A percentile compares a stretch with the other conserved stretches of the same genome.
phyloP scores from a whole-genome alignment of 2,113 vertebrate species.

The Eclectus roratus region DNA sequence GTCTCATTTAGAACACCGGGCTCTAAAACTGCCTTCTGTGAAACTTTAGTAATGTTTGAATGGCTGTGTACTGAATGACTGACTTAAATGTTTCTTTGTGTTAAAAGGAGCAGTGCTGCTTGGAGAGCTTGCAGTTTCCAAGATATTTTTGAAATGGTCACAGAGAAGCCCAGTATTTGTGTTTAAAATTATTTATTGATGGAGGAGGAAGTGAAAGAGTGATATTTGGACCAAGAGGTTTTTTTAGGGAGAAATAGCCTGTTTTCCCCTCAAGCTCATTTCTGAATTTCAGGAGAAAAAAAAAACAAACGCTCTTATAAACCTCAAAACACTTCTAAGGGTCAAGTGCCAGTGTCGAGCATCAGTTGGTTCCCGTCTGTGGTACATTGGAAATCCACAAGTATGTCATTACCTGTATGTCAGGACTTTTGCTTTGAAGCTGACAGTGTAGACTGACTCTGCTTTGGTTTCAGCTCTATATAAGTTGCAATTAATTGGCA shows the following conservation, averaged over 20 bases:
- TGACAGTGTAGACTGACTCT: neutral
- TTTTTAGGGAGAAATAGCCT: neutral
- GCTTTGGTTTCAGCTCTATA: neutral
- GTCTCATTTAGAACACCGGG: neutral
- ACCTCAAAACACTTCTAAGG: neutral
- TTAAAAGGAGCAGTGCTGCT: neutral
- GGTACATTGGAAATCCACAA: neutral
- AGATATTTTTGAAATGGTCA: neutral
- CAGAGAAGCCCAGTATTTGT: neutral
- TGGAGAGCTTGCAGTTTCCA: neutral
- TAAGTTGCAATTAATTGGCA: neutral
- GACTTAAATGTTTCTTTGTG: neutral
- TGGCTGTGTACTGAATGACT: neutral
- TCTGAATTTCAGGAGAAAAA: neutral
- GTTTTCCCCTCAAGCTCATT: neutral
- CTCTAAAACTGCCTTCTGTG: neutral
- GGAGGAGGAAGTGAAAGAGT: neutral
- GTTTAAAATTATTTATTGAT: conserved; percentile 37
- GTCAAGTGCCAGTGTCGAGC: neutral
- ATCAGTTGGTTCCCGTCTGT: neutral
- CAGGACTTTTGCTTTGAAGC: neutral
- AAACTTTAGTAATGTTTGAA: neutral
- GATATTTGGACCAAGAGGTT: neutral
- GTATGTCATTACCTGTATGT: neutral
- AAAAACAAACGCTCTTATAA: neutral